phyloP scores from a whole-genome alignment of 2,888 invertebrate species.

The Orchesellides sinensis region DNA sequence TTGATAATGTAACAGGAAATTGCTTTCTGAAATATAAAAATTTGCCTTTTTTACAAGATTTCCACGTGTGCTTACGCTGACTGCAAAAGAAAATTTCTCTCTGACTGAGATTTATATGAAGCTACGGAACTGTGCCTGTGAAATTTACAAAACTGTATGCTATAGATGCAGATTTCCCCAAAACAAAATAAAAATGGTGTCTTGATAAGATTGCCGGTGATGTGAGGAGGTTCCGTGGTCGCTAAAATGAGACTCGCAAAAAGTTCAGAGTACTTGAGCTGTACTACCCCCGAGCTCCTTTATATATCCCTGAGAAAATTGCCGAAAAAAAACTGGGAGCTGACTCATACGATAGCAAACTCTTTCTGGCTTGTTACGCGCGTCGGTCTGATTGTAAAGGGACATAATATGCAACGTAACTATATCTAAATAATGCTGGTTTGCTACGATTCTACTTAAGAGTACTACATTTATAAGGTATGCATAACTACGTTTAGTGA shows the following conservation, averaged over 20 bases:
- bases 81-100: too few relatives aligned
- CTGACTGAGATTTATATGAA: too few relatives aligned
- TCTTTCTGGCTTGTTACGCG: background rate
- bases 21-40: too few relatives aligned
- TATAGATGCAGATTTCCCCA: background rate
- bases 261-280: conserved; percentile 39
- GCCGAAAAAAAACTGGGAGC: background rate
- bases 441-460: background rate
- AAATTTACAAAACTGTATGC: too few relatives aligned
- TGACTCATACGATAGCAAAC: background rate
- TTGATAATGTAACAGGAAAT: too few relatives aligned
- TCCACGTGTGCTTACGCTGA: too few relatives aligned
- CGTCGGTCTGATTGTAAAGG: conserved; percentile 2
- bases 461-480: background rate
- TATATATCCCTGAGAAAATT: conserved; percentile 28
- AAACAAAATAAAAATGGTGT: background rate
- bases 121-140: too few relatives aligned
- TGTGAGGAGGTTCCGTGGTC: conserved; percentile 18
- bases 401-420: background rate
- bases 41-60: too few relatives aligned
- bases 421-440: too few relatives aligned
- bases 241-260: conserved; percentile 42
- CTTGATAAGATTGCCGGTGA: background rate
- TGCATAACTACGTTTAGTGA: background rate
- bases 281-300: conserved; percentile 48